A percentile compares a stretch with the other conserved stretches of the same genome.
phyloP scores from a whole-genome alignment of 2,113 vertebrate species.

The Brachypteracias leptosomus region DNA sequence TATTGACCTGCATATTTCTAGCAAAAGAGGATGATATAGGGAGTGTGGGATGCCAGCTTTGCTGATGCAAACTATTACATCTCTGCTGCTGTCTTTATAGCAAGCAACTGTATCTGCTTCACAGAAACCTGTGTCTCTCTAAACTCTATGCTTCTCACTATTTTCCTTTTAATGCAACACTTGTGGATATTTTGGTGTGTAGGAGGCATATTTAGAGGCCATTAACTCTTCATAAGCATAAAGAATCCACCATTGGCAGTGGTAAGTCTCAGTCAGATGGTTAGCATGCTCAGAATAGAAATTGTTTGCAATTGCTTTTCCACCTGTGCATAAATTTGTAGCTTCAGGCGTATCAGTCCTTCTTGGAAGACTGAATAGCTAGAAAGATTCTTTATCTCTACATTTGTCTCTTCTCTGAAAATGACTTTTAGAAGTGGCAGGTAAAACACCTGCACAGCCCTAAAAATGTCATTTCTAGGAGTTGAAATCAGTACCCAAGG shows the following conservation, averaged over 20 bases:
- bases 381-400: background rate
- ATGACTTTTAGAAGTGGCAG: constrained; percentile 2
- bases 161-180: background rate
- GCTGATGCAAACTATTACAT: background rate
- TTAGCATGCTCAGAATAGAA: background rate
- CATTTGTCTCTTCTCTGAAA: background rate
- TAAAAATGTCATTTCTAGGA: constrained; percentile 4
- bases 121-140: background rate
- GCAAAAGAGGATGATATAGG: background rate
- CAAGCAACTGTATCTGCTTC: background rate
- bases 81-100: background rate
- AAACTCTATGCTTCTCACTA: background rate
- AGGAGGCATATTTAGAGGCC: background rate
- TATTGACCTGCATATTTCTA: background rate
- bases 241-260: background rate
- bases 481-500: background rate
- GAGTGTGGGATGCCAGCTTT: background rate
- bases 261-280: background rate
- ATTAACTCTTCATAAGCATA: background rate
- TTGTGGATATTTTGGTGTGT: background rate
- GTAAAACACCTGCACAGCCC: constrained; percentile 13
- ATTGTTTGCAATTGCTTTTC: constrained; percentile 3
- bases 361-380: background rate
- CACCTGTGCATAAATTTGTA: background rate
- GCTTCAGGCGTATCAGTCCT: background rate